phyloP scores from a whole-genome alignment of 2,888 invertebrate species.

The Pachymerium ferrugineum region DNA sequence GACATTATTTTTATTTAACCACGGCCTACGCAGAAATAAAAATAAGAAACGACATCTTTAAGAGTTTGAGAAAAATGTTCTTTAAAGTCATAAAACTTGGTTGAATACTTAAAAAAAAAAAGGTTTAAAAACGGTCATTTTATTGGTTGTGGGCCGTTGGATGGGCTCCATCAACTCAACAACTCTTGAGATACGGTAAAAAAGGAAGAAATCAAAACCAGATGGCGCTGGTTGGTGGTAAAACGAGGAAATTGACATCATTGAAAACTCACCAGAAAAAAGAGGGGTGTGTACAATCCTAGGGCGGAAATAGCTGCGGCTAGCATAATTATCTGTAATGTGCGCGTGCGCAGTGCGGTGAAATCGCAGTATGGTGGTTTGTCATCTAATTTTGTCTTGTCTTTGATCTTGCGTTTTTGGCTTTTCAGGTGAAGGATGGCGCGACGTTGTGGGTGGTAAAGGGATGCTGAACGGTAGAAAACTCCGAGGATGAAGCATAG shows the following conservation, averaged over 20 bases:
- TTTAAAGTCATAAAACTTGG: too few relatives aligned
- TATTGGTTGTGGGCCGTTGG: neutral
- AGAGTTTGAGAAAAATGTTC: too few relatives aligned
- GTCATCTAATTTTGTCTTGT: slow-evolving; percentile 68
- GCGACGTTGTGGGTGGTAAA: slow-evolving; percentile 79
- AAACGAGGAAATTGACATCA: neutral
- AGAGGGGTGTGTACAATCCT: slow-evolving; percentile 78
- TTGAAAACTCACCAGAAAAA: slow-evolving; percentile 59
- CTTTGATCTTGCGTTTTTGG: slow-evolving; percentile 59
- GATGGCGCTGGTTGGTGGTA: too few relatives aligned
- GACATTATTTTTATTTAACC: too few relatives aligned
- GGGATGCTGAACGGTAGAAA: slow-evolving; percentile 78
- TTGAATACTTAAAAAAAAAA: too few relatives aligned
- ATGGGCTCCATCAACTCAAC: neutral
- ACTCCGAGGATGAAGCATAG: slow-evolving; percentile 77
- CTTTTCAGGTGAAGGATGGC: slow-evolving; percentile 84
- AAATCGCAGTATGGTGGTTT: slow-evolving; percentile 81
- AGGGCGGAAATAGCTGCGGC: slow-evolving; percentile 74
- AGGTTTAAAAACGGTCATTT: neutral
- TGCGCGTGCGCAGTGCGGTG: slow-evolving; percentile 74
- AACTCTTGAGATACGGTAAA: neutral
- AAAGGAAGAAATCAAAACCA: neutral
- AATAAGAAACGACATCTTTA: too few relatives aligned
- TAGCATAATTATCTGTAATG: slow-evolving; percentile 71
- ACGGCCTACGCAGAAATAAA: too few relatives aligned